These are phyloP conservation scores for Platyrinchus mystaceus DNA, from an alignment of 2,797 vertebrate genomes.

Conservation along the genomic window DNA sequence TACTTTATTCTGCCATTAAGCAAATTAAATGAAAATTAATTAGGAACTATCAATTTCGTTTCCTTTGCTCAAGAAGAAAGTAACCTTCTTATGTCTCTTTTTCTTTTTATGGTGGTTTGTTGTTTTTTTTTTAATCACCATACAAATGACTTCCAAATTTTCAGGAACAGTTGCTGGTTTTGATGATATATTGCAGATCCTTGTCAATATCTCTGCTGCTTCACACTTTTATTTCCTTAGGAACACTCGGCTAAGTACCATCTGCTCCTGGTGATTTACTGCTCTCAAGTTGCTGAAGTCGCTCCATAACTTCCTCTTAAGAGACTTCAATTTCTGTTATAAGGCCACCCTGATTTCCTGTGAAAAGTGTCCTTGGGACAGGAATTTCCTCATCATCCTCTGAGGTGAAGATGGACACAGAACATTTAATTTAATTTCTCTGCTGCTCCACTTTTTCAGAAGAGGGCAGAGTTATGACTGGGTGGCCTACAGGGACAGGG, in stretches of 20 bases:
- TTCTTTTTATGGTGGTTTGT: too few species aligned
- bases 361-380: constrained; percentile 64
- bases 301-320: constrained; percentile 63
- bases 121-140: background rate
- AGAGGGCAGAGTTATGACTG: background rate
- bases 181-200: constrained; percentile 61
- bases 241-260: constrained; percentile 74
- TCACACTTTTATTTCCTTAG: constrained; percentile 76
- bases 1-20: constrained; percentile 44
- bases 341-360: constrained; percentile 57
- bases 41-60: background rate
- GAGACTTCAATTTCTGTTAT: constrained; percentile 58
- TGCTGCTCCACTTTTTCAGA: background rate
- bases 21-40: background rate
- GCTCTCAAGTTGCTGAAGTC: constrained; percentile 62
- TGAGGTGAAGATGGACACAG: background rate
- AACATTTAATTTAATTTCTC: constrained; percentile 6
- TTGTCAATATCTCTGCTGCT: constrained; percentile 69
- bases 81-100: background rate
- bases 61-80: background rate
- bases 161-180: constrained; percentile 68
- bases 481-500: fast-evolving
- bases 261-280: constrained; percentile 77
- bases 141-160: constrained; percentile 61
- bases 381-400: constrained; percentile 41